Evolutionary conservation across 2,113 vertebrate species (phyloP).

Genomic region (Hippolais icterina): DNA sequence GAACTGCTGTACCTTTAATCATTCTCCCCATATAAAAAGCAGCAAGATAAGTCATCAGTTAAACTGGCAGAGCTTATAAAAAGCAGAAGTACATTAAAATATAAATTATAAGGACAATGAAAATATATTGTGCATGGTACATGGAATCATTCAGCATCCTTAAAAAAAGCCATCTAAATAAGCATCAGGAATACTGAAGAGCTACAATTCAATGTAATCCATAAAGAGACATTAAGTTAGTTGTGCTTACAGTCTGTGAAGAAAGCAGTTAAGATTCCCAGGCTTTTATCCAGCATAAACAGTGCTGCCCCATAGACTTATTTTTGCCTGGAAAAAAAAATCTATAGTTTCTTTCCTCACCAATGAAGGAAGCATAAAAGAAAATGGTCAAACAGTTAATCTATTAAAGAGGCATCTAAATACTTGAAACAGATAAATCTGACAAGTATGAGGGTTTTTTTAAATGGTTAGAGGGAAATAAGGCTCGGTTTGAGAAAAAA

Average conservation of each 20-base stretch:
- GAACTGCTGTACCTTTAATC: constrained; percentile 17
- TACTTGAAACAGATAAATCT: neutral
- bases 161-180: neutral
- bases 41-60: constrained; percentile 8
- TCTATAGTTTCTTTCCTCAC: neutral
- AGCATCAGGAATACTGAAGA: neutral
- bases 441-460: neutral
- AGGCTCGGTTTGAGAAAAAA: neutral
- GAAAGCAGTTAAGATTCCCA: neutral
- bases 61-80: constrained; percentile 28
- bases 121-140: neutral
- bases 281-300: constrained; percentile 15
- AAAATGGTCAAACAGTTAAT: neutral
- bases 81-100: constrained; percentile 30
- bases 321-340: neutral
- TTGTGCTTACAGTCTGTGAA: constrained; percentile 16
- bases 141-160: neutral
- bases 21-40: neutral
- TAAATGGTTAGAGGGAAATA: neutral
- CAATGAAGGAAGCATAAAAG: neutral
- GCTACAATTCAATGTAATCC: neutral
- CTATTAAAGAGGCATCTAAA: neutral
- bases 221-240: neutral
- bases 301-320: neutral
- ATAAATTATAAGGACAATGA: constrained; percentile 18